Conservation (phyloP, 1,140 invertebrate species). For the Phenacoccus solenopsis region DNA sequence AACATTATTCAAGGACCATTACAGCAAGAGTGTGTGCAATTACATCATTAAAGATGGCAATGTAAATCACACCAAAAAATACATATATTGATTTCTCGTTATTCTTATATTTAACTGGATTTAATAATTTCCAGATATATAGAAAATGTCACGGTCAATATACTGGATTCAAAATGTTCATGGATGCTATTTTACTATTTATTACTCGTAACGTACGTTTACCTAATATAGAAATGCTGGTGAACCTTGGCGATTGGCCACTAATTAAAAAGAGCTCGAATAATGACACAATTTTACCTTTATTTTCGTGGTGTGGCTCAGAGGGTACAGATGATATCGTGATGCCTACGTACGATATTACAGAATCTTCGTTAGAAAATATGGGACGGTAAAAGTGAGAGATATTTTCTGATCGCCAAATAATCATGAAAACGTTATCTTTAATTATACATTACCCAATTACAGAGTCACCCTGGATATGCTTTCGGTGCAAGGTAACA, state of each 20-base stretch:
- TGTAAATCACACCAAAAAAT: conserved; percentile 34
- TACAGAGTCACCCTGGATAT: conserved; percentile 74
- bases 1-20: conserved; percentile 52
- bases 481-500: conserved; percentile 68
- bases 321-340: conserved; percentile 73
- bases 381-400: conserved; percentile 61
- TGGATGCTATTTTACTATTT: conserved; percentile 76
- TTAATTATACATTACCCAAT: neutral
- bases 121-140: conserved; percentile 46
- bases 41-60: conserved; percentile 77
- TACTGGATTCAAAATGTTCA: conserved; percentile 93
- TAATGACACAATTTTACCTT: conserved; percentile 48
- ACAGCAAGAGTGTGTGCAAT: conserved; percentile 67
- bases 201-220: conserved; percentile 66
- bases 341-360: conserved; percentile 85
- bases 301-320: conserved; percentile 95
- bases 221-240: conserved; percentile 80
- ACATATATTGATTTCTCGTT: neutral
- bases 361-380: conserved; percentile 77
- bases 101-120: neutral
- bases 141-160: conserved; percentile 84
- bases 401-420: conserved; percentile 5
- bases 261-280: conserved; percentile 43
- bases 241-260: conserved; percentile 95
- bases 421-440: neutral